A percentile compares a stretch with the other conserved stretches of the same genome.
Evolutionary conservation across 2,797 vertebrate species (phyloP).

Genomic region (Parauchenoglanis ngamensis): DNA sequence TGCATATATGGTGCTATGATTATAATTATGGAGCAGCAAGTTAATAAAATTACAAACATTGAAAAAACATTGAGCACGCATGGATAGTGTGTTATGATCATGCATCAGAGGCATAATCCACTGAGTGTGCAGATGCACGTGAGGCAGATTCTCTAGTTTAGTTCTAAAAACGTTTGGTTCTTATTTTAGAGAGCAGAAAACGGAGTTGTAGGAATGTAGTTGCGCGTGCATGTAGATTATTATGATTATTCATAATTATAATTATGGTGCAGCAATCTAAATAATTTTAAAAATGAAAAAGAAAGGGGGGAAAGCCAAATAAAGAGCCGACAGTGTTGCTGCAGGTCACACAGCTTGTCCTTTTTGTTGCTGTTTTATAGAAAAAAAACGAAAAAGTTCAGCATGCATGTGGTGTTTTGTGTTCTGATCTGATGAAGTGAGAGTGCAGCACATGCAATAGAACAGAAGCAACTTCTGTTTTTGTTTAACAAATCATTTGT

Average conservation of each 20-base stretch:
- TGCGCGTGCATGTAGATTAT: background rate
- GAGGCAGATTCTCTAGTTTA: background rate
- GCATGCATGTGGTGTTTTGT: background rate
- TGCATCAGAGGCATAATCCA: background rate
- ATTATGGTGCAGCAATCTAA: background rate
- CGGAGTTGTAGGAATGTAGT: background rate
- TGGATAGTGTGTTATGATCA: background rate
- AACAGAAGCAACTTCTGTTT: background rate
- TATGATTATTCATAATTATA: background rate
- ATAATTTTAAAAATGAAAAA: background rate
- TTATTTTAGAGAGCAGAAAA: background rate
- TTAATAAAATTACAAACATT: background rate
- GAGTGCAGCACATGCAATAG: background rate
- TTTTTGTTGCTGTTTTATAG: background rate
- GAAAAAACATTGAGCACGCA: background rate
- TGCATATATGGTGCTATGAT: background rate
- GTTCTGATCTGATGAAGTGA: background rate
- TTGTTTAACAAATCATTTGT: conserved; percentile 1
- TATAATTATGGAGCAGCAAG: background rate
- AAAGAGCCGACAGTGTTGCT: background rate
- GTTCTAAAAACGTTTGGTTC: background rate
- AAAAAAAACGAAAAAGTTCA: background rate
- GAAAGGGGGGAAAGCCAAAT: background rate
- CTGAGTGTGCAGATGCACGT: background rate
- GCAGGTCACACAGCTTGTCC: background rate